These are phyloP conservation scores for Chunga burmeisteri DNA, from an alignment of 2,113 vertebrate genomes.

Conservation along the genomic window DNA sequence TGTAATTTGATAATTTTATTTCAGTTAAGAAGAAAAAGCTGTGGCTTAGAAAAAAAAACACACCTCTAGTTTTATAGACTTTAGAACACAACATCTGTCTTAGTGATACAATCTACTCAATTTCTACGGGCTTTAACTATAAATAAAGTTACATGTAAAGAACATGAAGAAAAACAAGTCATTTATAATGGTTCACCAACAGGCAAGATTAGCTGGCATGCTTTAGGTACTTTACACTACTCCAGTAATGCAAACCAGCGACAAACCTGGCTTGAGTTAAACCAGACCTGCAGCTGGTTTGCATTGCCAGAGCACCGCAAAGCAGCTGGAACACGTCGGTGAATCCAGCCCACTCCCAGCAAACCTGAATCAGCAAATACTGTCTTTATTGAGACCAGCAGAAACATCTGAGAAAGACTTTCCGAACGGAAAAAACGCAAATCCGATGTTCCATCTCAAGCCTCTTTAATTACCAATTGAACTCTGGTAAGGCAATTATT, in stretches of 20 bases:
- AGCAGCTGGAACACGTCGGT: background rate
- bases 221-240: slow-evolving; percentile 37
- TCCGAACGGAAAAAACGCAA: background rate
- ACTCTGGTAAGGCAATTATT: background rate
- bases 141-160: slow-evolving; percentile 7
- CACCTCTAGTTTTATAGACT: background rate
- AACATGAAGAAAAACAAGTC: slow-evolving; percentile 45
- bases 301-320: background rate
- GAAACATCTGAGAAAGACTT: background rate
- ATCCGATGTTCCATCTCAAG: background rate
- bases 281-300: slow-evolving; percentile 29
- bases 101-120: background rate
- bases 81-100: background rate
- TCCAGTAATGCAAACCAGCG: slow-evolving; percentile 40
- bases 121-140: background rate
- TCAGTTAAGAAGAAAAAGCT: background rate
- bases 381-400: background rate
- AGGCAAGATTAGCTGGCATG: slow-evolving; percentile 49
- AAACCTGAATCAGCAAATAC: background rate
- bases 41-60: background rate
- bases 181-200: slow-evolving; percentile 51
- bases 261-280: slow-evolving; percentile 32
- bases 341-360: background rate
- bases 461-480: background rate
- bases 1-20: background rate